A percentile compares a stretch with the other conserved stretches of the same genome.
phyloP scores from a whole-genome alignment of 2,888 invertebrate species.

The Germaria angustata region DNA sequence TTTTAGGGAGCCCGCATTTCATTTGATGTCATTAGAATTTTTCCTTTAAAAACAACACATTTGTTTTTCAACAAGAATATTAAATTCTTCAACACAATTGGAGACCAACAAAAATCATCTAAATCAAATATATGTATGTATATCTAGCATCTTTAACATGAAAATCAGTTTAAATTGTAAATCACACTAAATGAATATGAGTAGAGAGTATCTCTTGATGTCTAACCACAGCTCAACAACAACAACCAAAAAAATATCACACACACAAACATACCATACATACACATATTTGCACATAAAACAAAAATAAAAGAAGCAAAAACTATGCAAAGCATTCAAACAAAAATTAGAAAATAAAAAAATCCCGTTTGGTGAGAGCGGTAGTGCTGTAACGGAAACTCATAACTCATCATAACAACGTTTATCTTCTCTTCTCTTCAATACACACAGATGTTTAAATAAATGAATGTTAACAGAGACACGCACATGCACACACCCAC shows the following conservation, averaged over 20 bases:
- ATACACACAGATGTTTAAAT: conserved; percentile 34
- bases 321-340: background rate
- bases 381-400: background rate
- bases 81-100: conserved; percentile 26
- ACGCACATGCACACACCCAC: background rate
- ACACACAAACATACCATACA: background rate
- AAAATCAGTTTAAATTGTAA: conserved; percentile 47
- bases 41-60: background rate
- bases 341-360: background rate
- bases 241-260: background rate
- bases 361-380: background rate
- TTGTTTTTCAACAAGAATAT: background rate
- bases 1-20: background rate
- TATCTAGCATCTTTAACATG: conserved; percentile 38
- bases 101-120: conserved; percentile 8
- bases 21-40: background rate
- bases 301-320: background rate
- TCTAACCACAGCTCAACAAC: conserved; percentile 30
- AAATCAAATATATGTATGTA: conserved; percentile 32
- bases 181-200: conserved; percentile 38
- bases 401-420: conserved; percentile 54
- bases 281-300: background rate
- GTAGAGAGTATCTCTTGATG: conserved; percentile 20
- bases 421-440: conserved; percentile 37
- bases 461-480: background rate